These are phyloP conservation scores for Eupleurogrammus muticus DNA, from an alignment of 2,797 vertebrate species.

Conservation along the genomic window DNA sequence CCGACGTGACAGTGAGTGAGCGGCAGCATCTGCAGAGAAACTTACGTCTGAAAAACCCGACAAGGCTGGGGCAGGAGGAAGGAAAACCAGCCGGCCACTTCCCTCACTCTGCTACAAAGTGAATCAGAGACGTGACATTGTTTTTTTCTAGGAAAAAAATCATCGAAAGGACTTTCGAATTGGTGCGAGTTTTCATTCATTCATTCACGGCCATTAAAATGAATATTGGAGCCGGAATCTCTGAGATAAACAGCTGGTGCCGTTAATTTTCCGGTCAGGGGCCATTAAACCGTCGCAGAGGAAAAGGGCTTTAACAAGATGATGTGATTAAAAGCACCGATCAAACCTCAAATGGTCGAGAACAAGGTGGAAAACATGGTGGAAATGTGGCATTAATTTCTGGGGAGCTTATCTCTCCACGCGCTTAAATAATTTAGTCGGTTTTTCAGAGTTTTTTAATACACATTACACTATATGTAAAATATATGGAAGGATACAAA, in stretches of 20 bases:
- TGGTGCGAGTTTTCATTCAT: not conserved
- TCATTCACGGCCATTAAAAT: too few species aligned
- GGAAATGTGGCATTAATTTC: not conserved
- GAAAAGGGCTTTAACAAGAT: not conserved
- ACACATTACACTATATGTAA: too few species aligned
- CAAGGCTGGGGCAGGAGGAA: constrained; percentile 5
- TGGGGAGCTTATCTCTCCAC: not conserved
- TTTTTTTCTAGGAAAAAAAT: too few species aligned
- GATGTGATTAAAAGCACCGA: not conserved
- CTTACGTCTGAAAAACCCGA: constrained; percentile 11
- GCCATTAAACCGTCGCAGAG: not conserved
- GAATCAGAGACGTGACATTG: not conserved
- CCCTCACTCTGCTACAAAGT: not conserved
- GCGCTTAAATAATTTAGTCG: too few species aligned
- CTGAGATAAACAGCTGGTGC: not conserved
- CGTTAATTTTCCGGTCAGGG: too few species aligned
- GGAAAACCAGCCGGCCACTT: constrained; percentile 6
- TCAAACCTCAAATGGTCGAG: not conserved
- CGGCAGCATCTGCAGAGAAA: constrained; percentile 45
- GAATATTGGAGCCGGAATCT: not conserved
- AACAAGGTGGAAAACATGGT: too few species aligned
- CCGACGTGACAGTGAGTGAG: constrained; percentile 54
- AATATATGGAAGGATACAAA: not conserved
- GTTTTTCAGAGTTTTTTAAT: not conserved
- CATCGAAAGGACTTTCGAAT: not conserved